phyloP scores from a whole-genome alignment of 2,888 invertebrate genomes.

The Acleris emargana region DNA sequence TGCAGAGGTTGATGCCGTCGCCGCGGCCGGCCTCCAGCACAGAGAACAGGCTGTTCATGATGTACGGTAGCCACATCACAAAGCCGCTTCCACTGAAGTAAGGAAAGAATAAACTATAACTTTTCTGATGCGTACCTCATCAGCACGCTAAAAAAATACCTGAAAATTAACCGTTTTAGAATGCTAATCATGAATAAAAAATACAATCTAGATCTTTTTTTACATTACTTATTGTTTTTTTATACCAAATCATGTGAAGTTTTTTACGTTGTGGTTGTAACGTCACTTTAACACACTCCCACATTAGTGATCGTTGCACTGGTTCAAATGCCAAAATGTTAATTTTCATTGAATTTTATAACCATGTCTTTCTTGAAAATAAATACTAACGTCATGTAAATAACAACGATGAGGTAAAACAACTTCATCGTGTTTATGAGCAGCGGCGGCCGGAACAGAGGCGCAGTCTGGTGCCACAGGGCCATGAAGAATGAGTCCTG shows the following conservation, averaged over 20 bases:
- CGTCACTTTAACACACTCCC: too few species aligned
- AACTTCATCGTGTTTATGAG: constrained; percentile 81
- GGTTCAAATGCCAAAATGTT: too few species aligned
- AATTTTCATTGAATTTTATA: too few species aligned
- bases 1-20: constrained; percentile 72
- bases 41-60: constrained; percentile 77
- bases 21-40: constrained; percentile 68
- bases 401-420: constrained; percentile 84
- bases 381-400: constrained; percentile 78
- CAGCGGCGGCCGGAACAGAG: constrained; percentile 81
- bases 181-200: too few species aligned
- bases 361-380: too few species aligned
- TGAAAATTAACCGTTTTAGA: too few species aligned
- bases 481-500: constrained; percentile 62
- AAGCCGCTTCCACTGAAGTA: constrained; percentile 72
- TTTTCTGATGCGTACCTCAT: background rate
- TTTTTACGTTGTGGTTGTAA: too few species aligned
- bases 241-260: too few species aligned
- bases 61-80: constrained; percentile 77
- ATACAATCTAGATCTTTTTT: too few species aligned
- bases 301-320: too few species aligned
- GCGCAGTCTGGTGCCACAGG: constrained; percentile 79
- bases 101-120: background rate
- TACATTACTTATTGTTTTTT: too few species aligned
- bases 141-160: too few species aligned